phyloP scores from a whole-genome alignment of 2,797 vertebrate genomes.

The Neosilurus hyrtlii region DNA sequence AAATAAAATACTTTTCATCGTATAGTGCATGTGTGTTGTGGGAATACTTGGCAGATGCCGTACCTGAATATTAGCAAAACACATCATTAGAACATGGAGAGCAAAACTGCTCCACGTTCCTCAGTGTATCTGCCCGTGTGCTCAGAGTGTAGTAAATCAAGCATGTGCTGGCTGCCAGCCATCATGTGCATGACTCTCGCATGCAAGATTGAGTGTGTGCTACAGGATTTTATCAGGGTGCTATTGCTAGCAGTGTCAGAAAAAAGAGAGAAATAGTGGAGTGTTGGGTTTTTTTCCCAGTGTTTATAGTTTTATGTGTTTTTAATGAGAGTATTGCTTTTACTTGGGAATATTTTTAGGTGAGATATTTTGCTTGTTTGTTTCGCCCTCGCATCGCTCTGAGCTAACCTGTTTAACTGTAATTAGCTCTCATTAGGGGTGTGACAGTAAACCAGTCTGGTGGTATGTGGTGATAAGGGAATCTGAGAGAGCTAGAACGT shows the following conservation, averaged over 20 bases:
- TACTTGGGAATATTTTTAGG: neutral
- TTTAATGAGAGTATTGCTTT: neutral
- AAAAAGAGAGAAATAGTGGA: neutral
- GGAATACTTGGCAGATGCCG: conserved; percentile 34
- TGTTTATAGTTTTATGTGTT: neutral
- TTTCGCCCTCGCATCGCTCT: conserved; percentile 35
- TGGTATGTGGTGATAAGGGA: neutral
- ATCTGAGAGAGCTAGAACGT: neutral
- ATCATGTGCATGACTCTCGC: conserved; percentile 2
- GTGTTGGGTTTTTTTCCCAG: too few relatives aligned
- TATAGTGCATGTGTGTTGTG: conserved; percentile 6
- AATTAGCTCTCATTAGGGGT: conserved; percentile 54
- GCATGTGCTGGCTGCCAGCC: conserved; percentile 28
- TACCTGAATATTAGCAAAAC: conserved; percentile 32
- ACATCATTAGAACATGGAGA: conserved; percentile 25
- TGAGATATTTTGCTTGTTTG: neutral
- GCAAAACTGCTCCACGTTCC: neutral
- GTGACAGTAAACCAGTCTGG: conserved; percentile 27
- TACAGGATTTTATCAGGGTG: neutral
- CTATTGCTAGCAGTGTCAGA: neutral
- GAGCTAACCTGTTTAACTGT: conserved; percentile 48
- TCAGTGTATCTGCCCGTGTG: conserved; percentile 21
- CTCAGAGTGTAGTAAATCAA: conserved; percentile 24
- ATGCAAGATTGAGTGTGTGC: neutral
- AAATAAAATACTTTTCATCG: conserved; percentile 21